phyloP scores from a whole-genome alignment of 2,797 vertebrate species.

The Enteromius fasciolatus region DNA sequence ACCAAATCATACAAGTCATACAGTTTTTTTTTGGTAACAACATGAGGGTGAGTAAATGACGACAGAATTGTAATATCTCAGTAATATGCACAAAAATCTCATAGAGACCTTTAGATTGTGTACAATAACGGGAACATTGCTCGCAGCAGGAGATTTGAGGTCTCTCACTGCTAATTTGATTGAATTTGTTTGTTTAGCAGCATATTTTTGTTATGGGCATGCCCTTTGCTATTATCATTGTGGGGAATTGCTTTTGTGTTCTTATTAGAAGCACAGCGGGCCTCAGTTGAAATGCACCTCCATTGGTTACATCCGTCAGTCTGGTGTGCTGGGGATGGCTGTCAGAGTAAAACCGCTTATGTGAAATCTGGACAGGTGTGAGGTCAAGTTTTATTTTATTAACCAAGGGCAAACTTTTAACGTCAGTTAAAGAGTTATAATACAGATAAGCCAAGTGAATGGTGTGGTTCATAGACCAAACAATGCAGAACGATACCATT shows the following conservation, averaged over 20 bases:
- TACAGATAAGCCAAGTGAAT: neutral
- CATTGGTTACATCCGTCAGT: slow-evolving; percentile 54
- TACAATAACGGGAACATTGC: slow-evolving; percentile 16
- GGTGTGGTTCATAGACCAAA: neutral
- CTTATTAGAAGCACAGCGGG: slow-evolving; percentile 52
- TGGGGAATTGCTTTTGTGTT: slow-evolving; percentile 47
- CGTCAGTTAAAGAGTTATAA: neutral
- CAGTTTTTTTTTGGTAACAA: neutral
- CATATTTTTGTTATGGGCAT: slow-evolving; percentile 12
- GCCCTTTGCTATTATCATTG: slow-evolving; percentile 45
- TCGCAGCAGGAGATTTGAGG: slow-evolving; percentile 14
- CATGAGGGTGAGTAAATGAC: neutral
- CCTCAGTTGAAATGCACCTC: slow-evolving; percentile 25
- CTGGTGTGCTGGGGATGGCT: slow-evolving; percentile 25
- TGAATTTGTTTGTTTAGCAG: slow-evolving; percentile 37
- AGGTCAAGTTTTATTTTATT: slow-evolving; percentile 5
- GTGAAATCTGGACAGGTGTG: slow-evolving; percentile 36
- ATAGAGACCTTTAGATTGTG: slow-evolving; percentile 21
- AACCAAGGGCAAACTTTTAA: slow-evolving; percentile 7
- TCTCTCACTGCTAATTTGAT: slow-evolving; percentile 27
- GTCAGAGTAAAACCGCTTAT: slow-evolving; percentile 23
- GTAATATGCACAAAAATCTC: slow-evolving; percentile 8
- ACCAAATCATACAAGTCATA: neutral
- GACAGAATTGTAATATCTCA: neutral
- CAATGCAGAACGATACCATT: neutral